Evolutionary conservation across 2,113 vertebrate genomes (phyloP).

Genomic region (Rhinolophus ferrumequinum): DNA sequence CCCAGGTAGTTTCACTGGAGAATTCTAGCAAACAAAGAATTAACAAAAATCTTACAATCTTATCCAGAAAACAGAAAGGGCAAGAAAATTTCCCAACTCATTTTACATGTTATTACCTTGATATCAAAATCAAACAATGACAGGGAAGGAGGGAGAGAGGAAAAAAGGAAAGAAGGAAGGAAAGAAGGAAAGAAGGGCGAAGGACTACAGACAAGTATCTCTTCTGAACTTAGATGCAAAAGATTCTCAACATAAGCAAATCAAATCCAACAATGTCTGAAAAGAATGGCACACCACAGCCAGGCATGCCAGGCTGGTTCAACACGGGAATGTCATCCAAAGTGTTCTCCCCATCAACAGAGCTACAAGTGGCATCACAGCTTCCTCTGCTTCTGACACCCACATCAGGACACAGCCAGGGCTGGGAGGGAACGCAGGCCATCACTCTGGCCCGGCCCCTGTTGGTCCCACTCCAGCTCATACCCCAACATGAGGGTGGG

Average conservation of each 20-base stretch:
- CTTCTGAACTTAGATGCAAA: neutral
- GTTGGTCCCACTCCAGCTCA: neutral
- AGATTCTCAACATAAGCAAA: constrained; percentile 3
- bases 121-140: neutral
- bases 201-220: neutral
- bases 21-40: neutral
- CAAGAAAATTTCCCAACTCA: neutral
- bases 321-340: neutral
- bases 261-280: neutral
- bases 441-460: neutral
- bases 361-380: neutral
- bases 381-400: neutral
- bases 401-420: neutral
- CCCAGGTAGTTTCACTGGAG: neutral
- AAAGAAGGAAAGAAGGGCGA: neutral
- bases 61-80: neutral
- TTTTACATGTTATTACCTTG: neutral
- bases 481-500: rapidly evolving
- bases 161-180: no score
- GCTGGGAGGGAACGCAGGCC: neutral
- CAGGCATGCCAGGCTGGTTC: neutral
- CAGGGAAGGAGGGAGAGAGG: neutral
- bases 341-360: neutral
- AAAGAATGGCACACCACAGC: neutral
- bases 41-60: neutral